Evolutionary conservation across 2,888 invertebrate species (phyloP), one percentile per base, ranked within the genome.

Genomic region (Patella depressa): DNA sequence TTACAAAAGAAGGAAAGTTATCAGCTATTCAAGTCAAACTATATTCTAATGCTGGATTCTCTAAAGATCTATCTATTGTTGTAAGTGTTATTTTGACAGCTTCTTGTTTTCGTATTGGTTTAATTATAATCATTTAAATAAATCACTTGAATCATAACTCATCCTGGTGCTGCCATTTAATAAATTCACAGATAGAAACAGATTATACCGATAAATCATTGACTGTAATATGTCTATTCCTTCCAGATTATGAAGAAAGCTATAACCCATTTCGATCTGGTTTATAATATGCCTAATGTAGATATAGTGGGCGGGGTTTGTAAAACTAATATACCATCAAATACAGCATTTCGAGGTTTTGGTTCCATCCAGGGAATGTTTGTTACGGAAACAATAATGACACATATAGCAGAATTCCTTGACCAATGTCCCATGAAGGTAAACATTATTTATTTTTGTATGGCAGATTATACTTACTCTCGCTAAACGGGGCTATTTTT

Each of bases 271-370:
- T 71, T 75, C 55, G 86, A 88, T 24, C 81, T 80, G 70, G 93
- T 95, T 0, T 98, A 97, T 91, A 94, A 94, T 76, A 86, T 97
- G 80, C 95, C 95, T 0, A 94, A 95, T 84, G 93, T 95, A 0
- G 93, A 94, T 83, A 96, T 96, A 0, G 94, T 94, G 87, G 93
- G 95, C 4, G 80, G 78, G 57, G 77, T 89, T 12, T 98, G 98
- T 89, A 95, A 94, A 92, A 98, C 98, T 0, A 97, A 98, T 92
- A 91, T 97, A 74, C 95, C 97, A 0, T 97, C 97, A 0, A 97
- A 97, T 89, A 98, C 98, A 0, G 98, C 98, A 0, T 98, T 97
- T 88, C 93, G 98, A n/a, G 89, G 88, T 3, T 88, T 87, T 81
- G 88, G 88, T 45, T 83, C 77, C 34, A 86, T 86, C 12, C 88